Evolutionary conservation across 1,140 invertebrate genomes (phyloP), one percentile per base, ranked within the genome.

Genomic region (Fragariocoptes setiger): DNA sequence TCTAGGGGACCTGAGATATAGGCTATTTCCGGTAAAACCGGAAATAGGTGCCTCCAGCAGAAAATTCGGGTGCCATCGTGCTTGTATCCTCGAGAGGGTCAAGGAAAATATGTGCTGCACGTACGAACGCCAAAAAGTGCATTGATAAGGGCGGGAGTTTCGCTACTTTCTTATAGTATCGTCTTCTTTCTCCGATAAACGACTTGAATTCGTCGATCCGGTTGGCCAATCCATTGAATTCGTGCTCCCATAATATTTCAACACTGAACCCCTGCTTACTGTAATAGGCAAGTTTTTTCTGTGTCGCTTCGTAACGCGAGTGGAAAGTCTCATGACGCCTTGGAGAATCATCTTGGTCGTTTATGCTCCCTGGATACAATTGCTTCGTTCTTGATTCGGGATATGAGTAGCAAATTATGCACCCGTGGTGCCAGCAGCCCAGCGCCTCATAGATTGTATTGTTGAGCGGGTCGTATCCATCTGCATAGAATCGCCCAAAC

Each of bases 181-280:
- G 12, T 13, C n/a, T 13, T 35, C 31, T 13, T 16, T 35, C 12
- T 13, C 31, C n/a, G 12, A 35, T 35, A 13, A 13, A 13, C 13
- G 31, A 13, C 31, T 13, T 35, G n/a, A n/a, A n/a, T 35, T 35
- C 31, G n/a, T 13, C 31, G 13, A n/a, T 16, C n/a, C 31, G 31
- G n/a, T 13, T 13, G 13, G 12, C 12, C n/a, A n/a, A 13, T 35
- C 31, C 31, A 2, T 20, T 4, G 14, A 36, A 45, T 4, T 44
- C 21, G 19, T 20, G 21, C 19, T 44, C 43, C 43, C 43, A 44
- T 3, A 31, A 20, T 3, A 3, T 35, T 15, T 35, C 18, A n/a
- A 44, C 8, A 40, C 21, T 19, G 16, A 31, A 43, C 19, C 20
- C 17, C 4, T 3, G 40, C 12, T 3, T 2, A 35, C 25, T 22